A percentile compares a stretch with the other conserved stretches of the same genome.
Evolutionary conservation across 2,888 invertebrate genomes (phyloP).

Genomic region (Lamellibrachia satsuma): DNA sequence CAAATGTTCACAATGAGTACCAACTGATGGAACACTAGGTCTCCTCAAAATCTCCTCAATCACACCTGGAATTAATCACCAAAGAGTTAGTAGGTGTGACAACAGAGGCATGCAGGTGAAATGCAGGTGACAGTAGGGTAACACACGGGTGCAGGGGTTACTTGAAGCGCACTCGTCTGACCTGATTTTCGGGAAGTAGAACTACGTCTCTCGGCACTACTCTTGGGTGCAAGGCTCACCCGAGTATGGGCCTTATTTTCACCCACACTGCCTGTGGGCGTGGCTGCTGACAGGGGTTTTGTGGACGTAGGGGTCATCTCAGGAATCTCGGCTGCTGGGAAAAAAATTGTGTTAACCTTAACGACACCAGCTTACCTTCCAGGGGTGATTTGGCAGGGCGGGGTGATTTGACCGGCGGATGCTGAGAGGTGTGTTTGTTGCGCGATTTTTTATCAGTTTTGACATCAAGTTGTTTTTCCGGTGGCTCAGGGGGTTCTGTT

Average conservation of each 20-base stretch:
- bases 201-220: slow-evolving; percentile 7
- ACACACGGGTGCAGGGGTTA: background rate
- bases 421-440: background rate
- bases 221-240: slow-evolving; percentile 21
- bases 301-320: slow-evolving; percentile 6
- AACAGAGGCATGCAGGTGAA: background rate
- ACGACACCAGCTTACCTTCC: background rate
- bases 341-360: background rate
- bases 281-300: background rate
- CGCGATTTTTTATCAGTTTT: slow-evolving; percentile 17
- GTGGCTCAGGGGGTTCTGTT: background rate
- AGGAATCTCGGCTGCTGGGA: background rate
- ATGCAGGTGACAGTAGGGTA: background rate
- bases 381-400: background rate
- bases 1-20: background rate
- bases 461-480: background rate
- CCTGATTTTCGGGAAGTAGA: slow-evolving; percentile 25
- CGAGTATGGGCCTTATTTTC: background rate
- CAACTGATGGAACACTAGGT: too few species aligned
- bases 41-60: background rate
- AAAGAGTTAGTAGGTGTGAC: slow-evolving; percentile 13
- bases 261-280: slow-evolving; percentile 17
- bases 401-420: background rate
- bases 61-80: background rate
- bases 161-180: slow-evolving; percentile 17